Base-by-base conservation (phyloP, 2,113 vertebrate genomes). In the Stomatorhinus ivindoensis region DNA sequence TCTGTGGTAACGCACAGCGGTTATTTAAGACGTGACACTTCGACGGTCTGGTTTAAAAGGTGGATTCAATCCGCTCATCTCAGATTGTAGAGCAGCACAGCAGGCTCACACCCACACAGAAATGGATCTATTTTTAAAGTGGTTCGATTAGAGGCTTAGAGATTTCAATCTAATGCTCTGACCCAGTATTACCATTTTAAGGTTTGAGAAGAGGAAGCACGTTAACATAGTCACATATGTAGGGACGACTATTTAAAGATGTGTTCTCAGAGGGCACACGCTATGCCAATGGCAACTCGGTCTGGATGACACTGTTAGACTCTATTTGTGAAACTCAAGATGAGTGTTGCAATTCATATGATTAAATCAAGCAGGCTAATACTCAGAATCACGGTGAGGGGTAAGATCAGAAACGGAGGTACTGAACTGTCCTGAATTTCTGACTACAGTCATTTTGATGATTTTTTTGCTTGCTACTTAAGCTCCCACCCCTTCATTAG, bases 41-140 rank as follows among this genome's bases (percentile, higher is more conserved):
- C 55, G 73, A 89, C n/a, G 31, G 88, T 19, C 47, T 86, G 44
- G 44, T 89, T 89, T 48, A 73, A 88, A 88, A 61, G n/a, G 11
- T 13, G 4, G 35, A 50, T 51, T 35, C 39, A 27, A 51, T 13
- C 85, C 17, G 31, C 24, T 53, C 51, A 42, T 39, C 24, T 39
- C 3, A 46, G 51, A 53, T 39, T 10, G 51, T 35, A 35, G 17
- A 61, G 53, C 4, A 42, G 11, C 55, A 10, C 85, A 19, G n/a
- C 51, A 55, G 27, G 17, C 86, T 4, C 51, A 87, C 0, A 51
- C 17, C 39, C n/a, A 58, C 31, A 3, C 19, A 44, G 35, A 65
- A 87, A 46, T 65, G 55, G 24, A 44, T 58, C 39, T 50, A 44
- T 44, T 42, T 87, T 42, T 87, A 65, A 35, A 51, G 35, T 1